Conservation (phyloP, 2,113 vertebrate species). For the Tympanuchus pallidicinctus region DNA sequence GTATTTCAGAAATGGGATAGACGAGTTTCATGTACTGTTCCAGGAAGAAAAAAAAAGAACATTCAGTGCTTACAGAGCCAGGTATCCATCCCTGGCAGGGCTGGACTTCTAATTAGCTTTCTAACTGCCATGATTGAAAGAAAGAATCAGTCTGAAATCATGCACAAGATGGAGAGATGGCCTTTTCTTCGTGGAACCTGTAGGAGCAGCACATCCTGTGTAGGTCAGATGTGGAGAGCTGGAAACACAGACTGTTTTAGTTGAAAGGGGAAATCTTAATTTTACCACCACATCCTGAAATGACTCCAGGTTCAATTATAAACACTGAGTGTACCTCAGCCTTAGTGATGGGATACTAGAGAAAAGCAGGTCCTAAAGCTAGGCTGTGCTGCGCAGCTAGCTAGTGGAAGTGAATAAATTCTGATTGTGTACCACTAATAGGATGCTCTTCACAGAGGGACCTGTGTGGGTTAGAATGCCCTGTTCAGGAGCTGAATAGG, state of each 20-base stretch:
- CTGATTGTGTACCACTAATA: background rate
- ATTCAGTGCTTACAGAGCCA: background rate
- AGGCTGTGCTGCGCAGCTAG: background rate
- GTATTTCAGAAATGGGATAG: background rate
- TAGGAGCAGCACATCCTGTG: background rate
- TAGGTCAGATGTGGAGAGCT: background rate
- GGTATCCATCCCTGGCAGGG: background rate
- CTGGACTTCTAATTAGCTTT: background rate
- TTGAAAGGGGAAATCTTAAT: background rate
- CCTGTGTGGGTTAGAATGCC: background rate
- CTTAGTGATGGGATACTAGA: background rate
- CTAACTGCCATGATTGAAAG: background rate
- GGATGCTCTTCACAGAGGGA: background rate
- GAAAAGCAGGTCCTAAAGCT: background rate
- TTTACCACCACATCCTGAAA: background rate
- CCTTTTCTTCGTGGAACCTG: background rate
- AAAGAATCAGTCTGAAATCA: background rate
- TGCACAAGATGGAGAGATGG: background rate
- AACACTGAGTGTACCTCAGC: rapidly evolving
- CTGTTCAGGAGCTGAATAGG: background rate
- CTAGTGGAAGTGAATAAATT: background rate
- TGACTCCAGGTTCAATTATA: background rate
- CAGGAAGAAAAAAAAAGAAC: background rate
- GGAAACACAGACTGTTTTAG: background rate
- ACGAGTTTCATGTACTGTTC: background rate